Percentiles rank a stretch among this genome's conserved stretches.
Conservation (phyloP, 30 jellyfish, hydroid and myxozoan genomes). For the Rhopilema esculentum region DNA sequence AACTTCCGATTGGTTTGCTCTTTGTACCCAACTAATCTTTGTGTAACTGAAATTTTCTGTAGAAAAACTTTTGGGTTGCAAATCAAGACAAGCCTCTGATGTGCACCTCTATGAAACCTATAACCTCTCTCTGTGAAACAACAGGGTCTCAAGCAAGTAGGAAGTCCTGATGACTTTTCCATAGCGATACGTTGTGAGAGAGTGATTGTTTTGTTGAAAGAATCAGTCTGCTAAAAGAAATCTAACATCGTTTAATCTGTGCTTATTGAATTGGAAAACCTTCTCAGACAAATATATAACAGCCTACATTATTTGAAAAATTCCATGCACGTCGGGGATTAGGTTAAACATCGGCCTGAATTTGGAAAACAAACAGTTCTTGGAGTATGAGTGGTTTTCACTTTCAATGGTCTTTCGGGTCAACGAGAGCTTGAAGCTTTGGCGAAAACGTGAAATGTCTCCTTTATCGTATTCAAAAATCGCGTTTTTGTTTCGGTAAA, state of each 20-base stretch:
- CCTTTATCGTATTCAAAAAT: neutral
- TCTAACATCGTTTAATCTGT: neutral
- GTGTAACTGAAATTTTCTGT: neutral
- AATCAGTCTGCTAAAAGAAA: neutral
- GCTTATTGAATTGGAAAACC: neutral
- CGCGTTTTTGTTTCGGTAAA: neutral
- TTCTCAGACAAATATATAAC: neutral
- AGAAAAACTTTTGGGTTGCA: too few relatives aligned
- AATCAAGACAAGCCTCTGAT: too few relatives aligned
- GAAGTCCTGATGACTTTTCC: neutral
- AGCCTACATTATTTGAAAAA: constrained; percentile 21
- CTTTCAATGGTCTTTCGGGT: neutral
- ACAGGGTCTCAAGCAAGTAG: neutral
- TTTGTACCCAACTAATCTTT: neutral
- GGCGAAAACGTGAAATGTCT: neutral
- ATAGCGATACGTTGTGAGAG: neutral
- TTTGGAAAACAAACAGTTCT: constrained; percentile 13
- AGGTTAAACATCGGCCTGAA: neutral
- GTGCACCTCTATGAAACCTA: neutral
- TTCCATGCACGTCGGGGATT: constrained; percentile 7
- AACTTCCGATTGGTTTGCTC: neutral
- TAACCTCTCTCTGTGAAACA: neutral
- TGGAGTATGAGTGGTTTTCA: neutral
- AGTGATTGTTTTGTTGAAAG: neutral
- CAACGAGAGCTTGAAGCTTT: neutral